Percentiles rank a stretch among this genome's conserved stretches.
These are phyloP conservation scores for Chelidonichthys spinosus DNA, from an alignment of 2,797 vertebrate genomes.

Conservation along the genomic window DNA sequence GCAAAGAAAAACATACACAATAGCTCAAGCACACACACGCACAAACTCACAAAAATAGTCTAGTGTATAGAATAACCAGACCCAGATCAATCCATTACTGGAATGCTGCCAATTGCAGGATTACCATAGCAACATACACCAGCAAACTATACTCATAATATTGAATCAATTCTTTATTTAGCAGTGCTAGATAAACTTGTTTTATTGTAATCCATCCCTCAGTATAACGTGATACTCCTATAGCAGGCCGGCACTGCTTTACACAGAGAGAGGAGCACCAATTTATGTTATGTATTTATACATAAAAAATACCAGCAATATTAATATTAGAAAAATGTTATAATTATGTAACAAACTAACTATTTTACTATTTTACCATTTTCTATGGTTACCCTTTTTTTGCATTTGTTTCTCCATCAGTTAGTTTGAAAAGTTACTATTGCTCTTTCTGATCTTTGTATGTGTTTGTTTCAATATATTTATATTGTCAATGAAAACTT, in stretches of 20 bases:
- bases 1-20: slow-evolving; percentile 38
- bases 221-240: slow-evolving; percentile 6
- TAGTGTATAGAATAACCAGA: slow-evolving; percentile 70
- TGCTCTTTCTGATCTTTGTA: background rate
- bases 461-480: background rate
- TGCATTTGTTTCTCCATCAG: background rate
- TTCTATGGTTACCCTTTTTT: background rate
- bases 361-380: no score
- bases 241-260: background rate
- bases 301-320: background rate
- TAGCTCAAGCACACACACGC: background rate
- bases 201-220: slow-evolving; percentile 19
- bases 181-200: slow-evolving; percentile 26
- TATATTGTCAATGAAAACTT: background rate
- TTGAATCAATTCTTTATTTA: slow-evolving; percentile 41
- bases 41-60: slow-evolving; percentile 15
- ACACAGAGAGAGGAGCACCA: background rate
- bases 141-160: slow-evolving; percentile 57
- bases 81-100: slow-evolving; percentile 72
- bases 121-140: slow-evolving; percentile 78
- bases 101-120: slow-evolving; percentile 69
- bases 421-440: background rate
- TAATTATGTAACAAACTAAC: background rate
- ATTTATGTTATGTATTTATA: background rate
- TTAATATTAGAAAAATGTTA: background rate